These are phyloP conservation scores for Lithobates sylvaticus DNA, from an alignment of 2,797 vertebrate species.

Conservation along the genomic window DNA sequence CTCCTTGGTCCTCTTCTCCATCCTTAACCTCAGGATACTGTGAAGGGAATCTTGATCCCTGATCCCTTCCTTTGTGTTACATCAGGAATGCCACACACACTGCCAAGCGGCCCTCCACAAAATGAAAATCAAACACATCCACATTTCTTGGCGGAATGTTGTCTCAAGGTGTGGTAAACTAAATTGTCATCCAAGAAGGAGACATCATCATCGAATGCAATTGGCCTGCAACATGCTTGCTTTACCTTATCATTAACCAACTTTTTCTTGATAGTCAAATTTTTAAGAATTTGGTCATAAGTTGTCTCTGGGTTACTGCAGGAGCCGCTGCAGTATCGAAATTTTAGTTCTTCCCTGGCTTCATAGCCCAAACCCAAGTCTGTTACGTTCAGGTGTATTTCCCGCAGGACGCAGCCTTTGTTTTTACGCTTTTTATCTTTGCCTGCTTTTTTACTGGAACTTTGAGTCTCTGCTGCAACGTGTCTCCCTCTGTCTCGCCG, in stretches of 20 bases:
- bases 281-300: slow-evolving; percentile 98
- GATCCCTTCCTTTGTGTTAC: slow-evolving; percentile 75
- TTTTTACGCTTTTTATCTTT: slow-evolving; percentile 79
- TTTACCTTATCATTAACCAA: slow-evolving; percentile 89
- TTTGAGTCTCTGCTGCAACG: slow-evolving; percentile 74
- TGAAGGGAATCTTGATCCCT: slow-evolving; percentile 80
- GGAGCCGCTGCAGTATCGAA: slow-evolving; percentile 96
- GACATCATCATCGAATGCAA: slow-evolving; percentile 93
- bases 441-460: slow-evolving; percentile 76
- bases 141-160: slow-evolving; percentile 97
- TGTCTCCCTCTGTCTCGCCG: slow-evolving; percentile 83
- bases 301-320: slow-evolving; percentile 91
- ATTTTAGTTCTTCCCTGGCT: slow-evolving; percentile 98
- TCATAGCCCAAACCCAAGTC: slow-evolving; percentile 95
- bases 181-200: slow-evolving; percentile 96
- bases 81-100: slow-evolving; percentile 78
- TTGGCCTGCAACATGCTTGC: slow-evolving; percentile 93
- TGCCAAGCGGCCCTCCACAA: slow-evolving; percentile 61
- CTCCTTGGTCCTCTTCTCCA: slow-evolving; percentile 79
- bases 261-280: slow-evolving; percentile 93
- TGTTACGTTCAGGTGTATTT: slow-evolving; percentile 96
- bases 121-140: slow-evolving; percentile 85
- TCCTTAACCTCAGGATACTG: slow-evolving; percentile 67
- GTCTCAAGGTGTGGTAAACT: slow-evolving; percentile 95
- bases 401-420: slow-evolving; percentile 90